phyloP scores from a whole-genome alignment of 2,888 invertebrate genomes.

The Rhyacophila evoluta region DNA sequence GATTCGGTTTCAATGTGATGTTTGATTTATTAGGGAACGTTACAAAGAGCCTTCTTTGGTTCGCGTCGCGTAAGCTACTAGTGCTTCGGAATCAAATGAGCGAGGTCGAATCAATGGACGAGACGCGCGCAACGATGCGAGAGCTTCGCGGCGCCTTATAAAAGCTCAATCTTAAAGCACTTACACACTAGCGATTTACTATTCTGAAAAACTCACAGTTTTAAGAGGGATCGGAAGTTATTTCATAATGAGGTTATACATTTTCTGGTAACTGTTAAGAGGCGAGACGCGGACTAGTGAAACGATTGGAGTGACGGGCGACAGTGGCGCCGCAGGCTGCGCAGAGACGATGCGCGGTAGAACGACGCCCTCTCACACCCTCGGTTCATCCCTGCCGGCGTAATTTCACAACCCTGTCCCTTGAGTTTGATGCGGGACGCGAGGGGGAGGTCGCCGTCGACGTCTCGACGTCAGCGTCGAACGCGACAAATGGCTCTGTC shows the following conservation, averaged over 20 bases:
- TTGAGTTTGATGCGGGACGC: constrained; percentile 57
- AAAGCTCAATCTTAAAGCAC: not conserved
- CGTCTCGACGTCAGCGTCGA: constrained; percentile 55
- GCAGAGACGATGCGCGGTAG: constrained; percentile 54
- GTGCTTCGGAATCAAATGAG: constrained; percentile 7
- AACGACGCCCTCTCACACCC: constrained; percentile 54
- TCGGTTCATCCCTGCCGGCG: constrained; percentile 39
- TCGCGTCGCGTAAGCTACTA: constrained; percentile 24
- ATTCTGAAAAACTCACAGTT: not conserved
- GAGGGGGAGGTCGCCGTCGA: constrained; percentile 50
- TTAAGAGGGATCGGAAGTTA: not conserved
- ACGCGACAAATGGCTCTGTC: constrained; percentile 22
- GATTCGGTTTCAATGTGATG: not conserved
- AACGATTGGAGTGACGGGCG: constrained; percentile 45
- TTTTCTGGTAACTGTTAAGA: not conserved
- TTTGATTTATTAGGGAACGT: not conserved
- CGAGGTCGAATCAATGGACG: constrained; percentile 17
- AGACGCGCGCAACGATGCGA: constrained; percentile 16
- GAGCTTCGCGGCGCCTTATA: constrained; percentile 15
- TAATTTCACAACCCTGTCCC: constrained; percentile 56
- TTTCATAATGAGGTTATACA: constrained; percentile 6
- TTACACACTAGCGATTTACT: not conserved
- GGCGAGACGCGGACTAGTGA: constrained; percentile 30
- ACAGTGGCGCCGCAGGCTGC: constrained; percentile 45
- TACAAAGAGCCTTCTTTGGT: constrained; percentile 1